Conservation (phyloP, 92 coral and sea anemone genomes). For the Micromussa lordhowensis region DNA sequence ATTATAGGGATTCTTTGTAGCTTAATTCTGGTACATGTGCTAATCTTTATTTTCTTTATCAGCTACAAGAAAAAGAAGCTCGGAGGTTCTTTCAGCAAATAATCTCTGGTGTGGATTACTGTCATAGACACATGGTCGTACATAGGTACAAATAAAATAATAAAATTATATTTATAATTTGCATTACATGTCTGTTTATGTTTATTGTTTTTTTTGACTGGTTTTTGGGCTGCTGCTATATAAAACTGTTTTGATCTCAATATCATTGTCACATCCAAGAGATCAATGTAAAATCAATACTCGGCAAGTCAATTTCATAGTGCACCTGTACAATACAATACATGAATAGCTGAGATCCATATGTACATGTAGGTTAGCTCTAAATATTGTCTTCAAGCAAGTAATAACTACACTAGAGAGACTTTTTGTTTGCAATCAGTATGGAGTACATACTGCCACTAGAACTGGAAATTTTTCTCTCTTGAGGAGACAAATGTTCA, state of each 20-base stretch:
- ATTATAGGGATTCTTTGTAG: too few relatives aligned
- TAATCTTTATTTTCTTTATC: slow-evolving; percentile 1
- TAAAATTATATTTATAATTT: not conserved
- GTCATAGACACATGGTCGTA: slow-evolving; percentile 98
- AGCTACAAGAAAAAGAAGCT: slow-evolving; percentile 94
- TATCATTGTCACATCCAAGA: too few relatives aligned
- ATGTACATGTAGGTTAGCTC: not conserved
- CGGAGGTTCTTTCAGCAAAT: slow-evolving; percentile 96
- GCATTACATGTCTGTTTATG: not conserved
- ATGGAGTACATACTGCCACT: too few relatives aligned
- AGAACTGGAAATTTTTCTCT: too few relatives aligned
- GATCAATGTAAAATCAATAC: too few relatives aligned
- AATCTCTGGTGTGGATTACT: slow-evolving; percentile 96
- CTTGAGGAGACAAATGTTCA: not conserved
- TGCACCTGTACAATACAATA: too few relatives aligned
- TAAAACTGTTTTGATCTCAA: too few relatives aligned
- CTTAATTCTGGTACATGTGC: not conserved
- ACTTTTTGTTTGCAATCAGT: not conserved
- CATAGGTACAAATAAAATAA: slow-evolving; percentile 71
- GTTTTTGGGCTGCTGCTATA: too few relatives aligned
- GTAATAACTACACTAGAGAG: not conserved
- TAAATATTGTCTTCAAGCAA: not conserved
- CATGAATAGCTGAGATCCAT: too few relatives aligned
- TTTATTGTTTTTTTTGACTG: not conserved
- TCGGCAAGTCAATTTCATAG: too few relatives aligned